These are phyloP conservation scores for Boulengeromyrus knoepffleri DNA, from an alignment of 2,113 vertebrate genomes.

Conservation along the genomic window DNA sequence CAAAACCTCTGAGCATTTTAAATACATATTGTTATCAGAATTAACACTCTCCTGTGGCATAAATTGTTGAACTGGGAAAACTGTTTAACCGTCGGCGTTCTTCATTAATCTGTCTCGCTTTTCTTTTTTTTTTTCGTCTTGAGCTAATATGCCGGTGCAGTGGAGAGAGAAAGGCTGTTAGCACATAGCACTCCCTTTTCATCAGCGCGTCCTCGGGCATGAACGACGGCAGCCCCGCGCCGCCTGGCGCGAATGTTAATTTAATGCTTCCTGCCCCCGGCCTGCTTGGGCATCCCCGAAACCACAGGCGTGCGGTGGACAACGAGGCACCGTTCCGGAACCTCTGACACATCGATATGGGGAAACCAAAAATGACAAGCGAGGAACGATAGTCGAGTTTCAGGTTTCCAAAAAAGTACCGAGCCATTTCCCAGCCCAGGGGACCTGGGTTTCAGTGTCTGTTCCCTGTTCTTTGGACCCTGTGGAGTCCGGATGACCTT, in stretches of 20 bases:
- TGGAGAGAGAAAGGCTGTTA: neutral
- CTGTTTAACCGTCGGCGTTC: neutral
- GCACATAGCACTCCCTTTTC: neutral
- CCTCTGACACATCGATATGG: neutral
- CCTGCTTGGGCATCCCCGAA: neutral
- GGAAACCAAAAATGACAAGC: neutral
- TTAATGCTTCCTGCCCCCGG: neutral
- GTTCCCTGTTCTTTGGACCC: neutral
- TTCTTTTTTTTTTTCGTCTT: neutral
- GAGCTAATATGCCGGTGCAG: neutral
- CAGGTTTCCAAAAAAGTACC: neutral
- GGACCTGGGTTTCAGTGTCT: neutral
- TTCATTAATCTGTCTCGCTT: neutral
- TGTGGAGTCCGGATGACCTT: neutral
- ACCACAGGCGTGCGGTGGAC: neutral
- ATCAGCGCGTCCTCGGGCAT: neutral
- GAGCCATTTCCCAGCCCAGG: neutral
- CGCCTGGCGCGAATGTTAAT: constrained; percentile 1
- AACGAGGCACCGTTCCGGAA: neutral
- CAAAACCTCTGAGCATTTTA: neutral
- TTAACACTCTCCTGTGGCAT: neutral
- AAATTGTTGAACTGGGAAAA: neutral
- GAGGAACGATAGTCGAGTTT: neutral
- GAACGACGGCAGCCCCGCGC: neutral
- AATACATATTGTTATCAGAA: neutral